phyloP scores from a whole-genome alignment of 1,140 invertebrate species.

The Adoxophyes honmai region DNA sequence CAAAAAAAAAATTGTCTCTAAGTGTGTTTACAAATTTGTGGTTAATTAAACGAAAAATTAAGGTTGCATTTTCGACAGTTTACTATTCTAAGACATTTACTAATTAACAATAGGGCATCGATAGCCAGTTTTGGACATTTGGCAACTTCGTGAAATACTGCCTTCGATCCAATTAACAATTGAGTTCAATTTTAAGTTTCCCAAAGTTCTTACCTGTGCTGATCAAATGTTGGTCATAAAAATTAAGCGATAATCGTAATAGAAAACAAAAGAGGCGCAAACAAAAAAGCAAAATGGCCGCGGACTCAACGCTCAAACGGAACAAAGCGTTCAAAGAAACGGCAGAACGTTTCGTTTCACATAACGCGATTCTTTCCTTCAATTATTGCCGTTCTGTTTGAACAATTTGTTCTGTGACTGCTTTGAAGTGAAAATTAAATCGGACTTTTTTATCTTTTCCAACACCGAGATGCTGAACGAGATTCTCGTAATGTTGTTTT shows the following conservation, averaged over 20 bases:
- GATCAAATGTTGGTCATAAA: neutral
- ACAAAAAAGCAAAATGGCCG: conserved; percentile 7
- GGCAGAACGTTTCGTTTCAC: neutral
- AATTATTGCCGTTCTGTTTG: neutral
- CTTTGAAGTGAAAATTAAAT: conserved; percentile 9
- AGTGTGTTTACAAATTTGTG: too few relatives aligned
- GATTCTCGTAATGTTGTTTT: too few relatives aligned
- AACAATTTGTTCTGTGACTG: neutral
- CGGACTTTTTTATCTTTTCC: neutral
- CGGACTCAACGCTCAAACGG: neutral
- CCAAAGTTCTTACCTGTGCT: neutral
- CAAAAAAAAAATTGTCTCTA: too few relatives aligned
- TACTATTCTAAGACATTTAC: too few relatives aligned
- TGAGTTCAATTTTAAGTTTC: too few relatives aligned
- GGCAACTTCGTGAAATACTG: too few relatives aligned
- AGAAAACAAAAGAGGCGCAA: neutral
- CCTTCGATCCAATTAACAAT: too few relatives aligned
- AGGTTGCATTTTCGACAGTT: too few relatives aligned
- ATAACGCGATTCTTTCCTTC: neutral
- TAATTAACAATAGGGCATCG: too few relatives aligned
- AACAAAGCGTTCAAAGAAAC: conserved; percentile 10
- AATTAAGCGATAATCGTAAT: neutral
- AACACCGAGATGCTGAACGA: too few relatives aligned
- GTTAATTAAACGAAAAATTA: too few relatives aligned
- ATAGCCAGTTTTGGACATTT: too few relatives aligned